Evolutionary conservation across 1,140 invertebrate genomes (phyloP).

Genomic region (Brevipalpus yothersi): DNA sequence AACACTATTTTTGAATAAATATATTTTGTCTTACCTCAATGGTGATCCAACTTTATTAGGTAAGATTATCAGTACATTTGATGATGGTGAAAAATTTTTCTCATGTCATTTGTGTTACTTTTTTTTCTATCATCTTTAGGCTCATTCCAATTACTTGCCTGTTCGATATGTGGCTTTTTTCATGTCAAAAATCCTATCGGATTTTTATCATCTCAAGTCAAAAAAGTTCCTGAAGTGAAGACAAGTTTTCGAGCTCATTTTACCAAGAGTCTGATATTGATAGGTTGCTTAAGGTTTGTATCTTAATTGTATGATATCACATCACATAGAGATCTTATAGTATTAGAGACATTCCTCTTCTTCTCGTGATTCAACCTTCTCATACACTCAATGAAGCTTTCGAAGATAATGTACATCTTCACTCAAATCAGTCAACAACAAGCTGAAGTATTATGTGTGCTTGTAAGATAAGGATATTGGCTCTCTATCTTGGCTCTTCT

Average conservation of each 20-base stretch:
- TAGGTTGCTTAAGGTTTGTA: slow-evolving; percentile 9
- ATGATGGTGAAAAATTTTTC: background rate
- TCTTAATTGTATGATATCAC: background rate
- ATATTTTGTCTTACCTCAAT: slow-evolving; percentile 45
- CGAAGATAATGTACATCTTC: too few species aligned
- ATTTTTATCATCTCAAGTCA: background rate
- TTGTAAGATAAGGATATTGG: background rate
- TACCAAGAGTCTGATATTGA: slow-evolving; percentile 23
- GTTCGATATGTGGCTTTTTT: slow-evolving; percentile 42
- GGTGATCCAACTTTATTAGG: slow-evolving; percentile 53
- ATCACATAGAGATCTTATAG: background rate
- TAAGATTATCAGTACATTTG: slow-evolving; percentile 18
- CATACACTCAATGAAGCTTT: too few species aligned
- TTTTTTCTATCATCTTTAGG: slow-evolving; percentile 15
- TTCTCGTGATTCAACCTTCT: too few species aligned
- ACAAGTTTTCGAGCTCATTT: background rate
- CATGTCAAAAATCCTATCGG: slow-evolving; percentile 41
- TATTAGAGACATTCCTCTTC: background rate
- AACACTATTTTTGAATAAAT: slow-evolving; percentile 59
- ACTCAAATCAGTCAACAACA: too few species aligned
- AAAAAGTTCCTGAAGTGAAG: background rate
- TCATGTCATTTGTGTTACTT: slow-evolving; percentile 1
- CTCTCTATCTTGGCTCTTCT: background rate
- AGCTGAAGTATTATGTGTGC: background rate
- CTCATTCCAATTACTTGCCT: slow-evolving; percentile 45